These are phyloP conservation scores for Alethe castanea DNA, from an alignment of 2,113 vertebrate species.

Conservation along the genomic window DNA sequence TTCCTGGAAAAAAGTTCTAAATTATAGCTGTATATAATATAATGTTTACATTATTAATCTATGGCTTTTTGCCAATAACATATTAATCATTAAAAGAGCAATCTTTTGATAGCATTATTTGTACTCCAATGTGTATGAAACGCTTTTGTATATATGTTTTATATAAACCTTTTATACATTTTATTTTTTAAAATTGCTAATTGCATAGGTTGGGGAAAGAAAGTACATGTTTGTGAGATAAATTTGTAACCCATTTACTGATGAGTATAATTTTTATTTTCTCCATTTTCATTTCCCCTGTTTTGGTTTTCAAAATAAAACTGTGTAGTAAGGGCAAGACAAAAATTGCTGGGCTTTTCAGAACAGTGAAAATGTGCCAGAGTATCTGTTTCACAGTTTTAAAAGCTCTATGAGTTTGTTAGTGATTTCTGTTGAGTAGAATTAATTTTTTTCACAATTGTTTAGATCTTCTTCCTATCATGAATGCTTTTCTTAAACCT, in stretches of 20 bases:
- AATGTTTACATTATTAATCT: not conserved
- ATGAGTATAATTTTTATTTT: not conserved
- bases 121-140: not conserved
- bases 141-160: not conserved
- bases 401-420: not conserved
- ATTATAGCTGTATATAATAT: not conserved
- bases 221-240: not conserved
- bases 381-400: not conserved
- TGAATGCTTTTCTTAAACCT: not conserved
- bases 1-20: not conserved
- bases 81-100: not conserved
- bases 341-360: not conserved
- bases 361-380: not conserved
- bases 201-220: not conserved
- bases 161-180: not conserved
- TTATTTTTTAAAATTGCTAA: not conserved
- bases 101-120: not conserved
- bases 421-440: not conserved
- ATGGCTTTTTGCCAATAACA: not conserved
- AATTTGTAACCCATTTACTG: not conserved
- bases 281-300: not conserved
- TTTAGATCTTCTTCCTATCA: not conserved
- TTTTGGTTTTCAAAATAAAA: not conserved
- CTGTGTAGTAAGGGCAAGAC: not conserved
- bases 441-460: not conserved